Conservation (phyloP, 2,888 invertebrate species). For the Operophtera brumata region DNA sequence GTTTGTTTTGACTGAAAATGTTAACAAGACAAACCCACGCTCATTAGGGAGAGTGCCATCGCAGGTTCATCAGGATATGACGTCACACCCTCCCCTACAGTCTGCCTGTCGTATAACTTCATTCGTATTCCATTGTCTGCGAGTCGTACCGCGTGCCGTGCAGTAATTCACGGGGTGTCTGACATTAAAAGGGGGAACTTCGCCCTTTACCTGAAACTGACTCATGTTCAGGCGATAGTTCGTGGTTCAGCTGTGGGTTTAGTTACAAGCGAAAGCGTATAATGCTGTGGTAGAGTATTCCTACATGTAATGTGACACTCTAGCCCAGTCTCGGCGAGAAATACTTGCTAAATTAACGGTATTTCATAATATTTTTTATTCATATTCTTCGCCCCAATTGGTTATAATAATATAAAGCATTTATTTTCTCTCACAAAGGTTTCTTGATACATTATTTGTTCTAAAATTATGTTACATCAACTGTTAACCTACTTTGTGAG, state of each 20-base stretch:
- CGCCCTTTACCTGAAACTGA: constrained; percentile 41
- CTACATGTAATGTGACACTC: too few relatives aligned
- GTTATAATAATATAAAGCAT: too few relatives aligned
- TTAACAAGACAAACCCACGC: constrained; percentile 4
- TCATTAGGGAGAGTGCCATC: constrained; percentile 15
- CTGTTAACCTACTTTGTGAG: too few relatives aligned
- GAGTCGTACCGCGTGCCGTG: neutral
- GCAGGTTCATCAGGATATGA: constrained; percentile 10
- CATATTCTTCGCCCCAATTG: too few relatives aligned
- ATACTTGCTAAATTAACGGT: too few relatives aligned
- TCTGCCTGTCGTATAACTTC: constrained; percentile 26
- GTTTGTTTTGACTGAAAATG: neutral
- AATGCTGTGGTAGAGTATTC: neutral
- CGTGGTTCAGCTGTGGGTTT: neutral
- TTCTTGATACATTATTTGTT: too few relatives aligned
- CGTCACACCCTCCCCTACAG: constrained; percentile 14
- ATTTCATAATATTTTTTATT: too few relatives aligned
- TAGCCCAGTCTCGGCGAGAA: too few relatives aligned
- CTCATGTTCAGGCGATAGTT: constrained; percentile 34
- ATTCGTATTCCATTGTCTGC: constrained; percentile 26
- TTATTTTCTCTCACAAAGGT: too few relatives aligned
- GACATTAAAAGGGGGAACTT: constrained; percentile 38
- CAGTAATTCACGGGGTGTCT: constrained; percentile 39
- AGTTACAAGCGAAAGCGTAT: constrained; percentile 18
- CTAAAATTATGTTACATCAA: too few relatives aligned